phyloP scores from a whole-genome alignment of 2,113 vertebrate species.

The Tachysurus fulvidraco region DNA sequence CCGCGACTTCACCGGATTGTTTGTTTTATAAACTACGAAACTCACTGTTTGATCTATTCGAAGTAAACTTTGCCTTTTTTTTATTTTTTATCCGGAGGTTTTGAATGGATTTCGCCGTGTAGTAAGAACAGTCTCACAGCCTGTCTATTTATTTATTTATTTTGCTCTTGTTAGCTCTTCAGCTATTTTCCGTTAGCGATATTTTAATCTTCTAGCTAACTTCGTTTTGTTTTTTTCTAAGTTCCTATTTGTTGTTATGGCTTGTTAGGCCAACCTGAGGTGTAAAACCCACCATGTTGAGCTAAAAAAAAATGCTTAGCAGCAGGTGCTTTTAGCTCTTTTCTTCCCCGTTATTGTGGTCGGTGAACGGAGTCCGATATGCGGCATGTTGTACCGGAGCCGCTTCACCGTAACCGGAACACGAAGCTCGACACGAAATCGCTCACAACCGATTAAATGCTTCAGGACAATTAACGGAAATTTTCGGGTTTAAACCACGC shows the following conservation, averaged over 20 bases:
- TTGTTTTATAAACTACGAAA: background rate
- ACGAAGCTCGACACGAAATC: conserved; percentile 12
- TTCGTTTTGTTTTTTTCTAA: background rate
- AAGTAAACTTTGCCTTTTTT: conserved; percentile 3
- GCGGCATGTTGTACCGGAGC: conserved; percentile 22
- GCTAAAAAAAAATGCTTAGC: background rate
- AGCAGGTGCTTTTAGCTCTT: background rate
- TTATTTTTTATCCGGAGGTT: no score
- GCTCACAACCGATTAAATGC: conserved; percentile 7
- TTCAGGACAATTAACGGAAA: conserved; percentile 30
- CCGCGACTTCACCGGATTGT: conserved; percentile 17
- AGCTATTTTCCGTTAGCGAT: background rate
- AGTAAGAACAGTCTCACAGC: background rate
- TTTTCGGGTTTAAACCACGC: conserved; percentile 23
- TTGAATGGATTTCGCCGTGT: background rate
- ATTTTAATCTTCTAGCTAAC: background rate
- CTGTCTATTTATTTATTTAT: background rate
- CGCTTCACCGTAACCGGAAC: conserved; percentile 15
- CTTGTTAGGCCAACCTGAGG: background rate
- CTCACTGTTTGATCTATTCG: no score
- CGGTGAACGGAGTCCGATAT: conserved; percentile 18
- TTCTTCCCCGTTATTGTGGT: background rate
- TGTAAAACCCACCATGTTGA: background rate
- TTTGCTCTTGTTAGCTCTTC: background rate
- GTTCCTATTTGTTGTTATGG: background rate